phyloP scores from a whole-genome alignment of 2,797 vertebrate genomes.

The Hemitrygon akajei region DNA sequence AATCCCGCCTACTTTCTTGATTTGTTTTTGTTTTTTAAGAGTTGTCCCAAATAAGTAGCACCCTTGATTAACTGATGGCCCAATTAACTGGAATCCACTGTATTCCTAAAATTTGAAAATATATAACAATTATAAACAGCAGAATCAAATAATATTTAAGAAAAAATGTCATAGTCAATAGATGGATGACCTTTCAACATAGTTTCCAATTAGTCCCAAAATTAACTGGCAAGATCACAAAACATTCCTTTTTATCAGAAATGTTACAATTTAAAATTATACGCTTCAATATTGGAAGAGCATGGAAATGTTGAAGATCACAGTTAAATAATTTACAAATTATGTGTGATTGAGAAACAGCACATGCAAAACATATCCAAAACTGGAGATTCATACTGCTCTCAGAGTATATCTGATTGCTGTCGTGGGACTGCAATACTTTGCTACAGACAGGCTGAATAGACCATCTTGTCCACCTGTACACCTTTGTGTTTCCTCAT shows the following conservation, averaged over 20 bases:
- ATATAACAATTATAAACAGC: neutral
- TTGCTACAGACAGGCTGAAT: neutral
- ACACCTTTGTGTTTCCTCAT: neutral
- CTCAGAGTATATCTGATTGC: neutral
- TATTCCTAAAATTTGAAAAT: slow-evolving; percentile 17
- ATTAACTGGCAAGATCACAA: neutral
- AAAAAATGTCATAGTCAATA: neutral
- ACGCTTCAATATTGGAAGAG: neutral
- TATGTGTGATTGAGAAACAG: neutral
- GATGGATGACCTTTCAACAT: neutral
- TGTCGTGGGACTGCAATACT: neutral
- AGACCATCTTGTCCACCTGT: neutral
- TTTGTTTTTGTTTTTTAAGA: too few relatives aligned
- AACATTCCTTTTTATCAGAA: neutral
- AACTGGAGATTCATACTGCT: neutral
- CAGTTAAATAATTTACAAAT: neutral
- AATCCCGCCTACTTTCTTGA: too few relatives aligned
- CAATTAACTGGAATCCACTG: too few relatives aligned
- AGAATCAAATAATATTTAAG: neutral
- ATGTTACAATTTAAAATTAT: slow-evolving; percentile 10
- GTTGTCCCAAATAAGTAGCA: too few relatives aligned
- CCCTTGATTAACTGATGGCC: too few relatives aligned
- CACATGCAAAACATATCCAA: neutral
- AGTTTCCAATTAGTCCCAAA: neutral
- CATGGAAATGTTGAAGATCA: neutral